A percentile compares a stretch with the other conserved stretches of the same genome.
Conservation (phyloP, 2,113 vertebrate genomes). For the Etheostoma cragini region DNA sequence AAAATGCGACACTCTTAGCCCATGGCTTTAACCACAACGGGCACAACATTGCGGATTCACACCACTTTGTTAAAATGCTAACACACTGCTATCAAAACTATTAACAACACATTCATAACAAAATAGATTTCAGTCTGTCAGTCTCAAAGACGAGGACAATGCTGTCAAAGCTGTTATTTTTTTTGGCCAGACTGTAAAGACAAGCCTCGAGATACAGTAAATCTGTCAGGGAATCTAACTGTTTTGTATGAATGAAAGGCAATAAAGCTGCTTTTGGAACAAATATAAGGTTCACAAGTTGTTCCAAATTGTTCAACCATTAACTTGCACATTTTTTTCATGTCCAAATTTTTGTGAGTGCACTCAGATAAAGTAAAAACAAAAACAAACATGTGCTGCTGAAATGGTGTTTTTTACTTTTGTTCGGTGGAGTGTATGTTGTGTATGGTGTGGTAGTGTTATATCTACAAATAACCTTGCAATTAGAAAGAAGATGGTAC, state of each 20-base stretch:
- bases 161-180: constrained; percentile 61
- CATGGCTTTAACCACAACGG: too few relatives aligned
- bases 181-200: constrained; percentile 51
- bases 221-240: constrained; percentile 39
- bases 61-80: too few relatives aligned
- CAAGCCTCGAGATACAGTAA: constrained; percentile 36
- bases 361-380: constrained; percentile 18
- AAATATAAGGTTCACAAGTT: constrained; percentile 12
- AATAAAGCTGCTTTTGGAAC: constrained; percentile 30
- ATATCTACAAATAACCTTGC: background rate
- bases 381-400: constrained; percentile 19
- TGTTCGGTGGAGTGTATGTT: background rate
- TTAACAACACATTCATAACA: too few relatives aligned
- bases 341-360: constrained; percentile 21
- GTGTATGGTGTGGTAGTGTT: too few relatives aligned
- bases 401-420: background rate
- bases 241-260: constrained; percentile 47
- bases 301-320: constrained; percentile 23
- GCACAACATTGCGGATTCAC: too few relatives aligned
- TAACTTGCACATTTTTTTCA: constrained; percentile 3
- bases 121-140: too few relatives aligned
- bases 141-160: constrained; percentile 55
- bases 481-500: background rate
- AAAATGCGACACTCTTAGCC: too few relatives aligned
- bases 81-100: too few relatives aligned